These are phyloP conservation scores for Dysdera silvatica DNA, from an alignment of 1,140 invertebrate species.

Conservation along the genomic window DNA sequence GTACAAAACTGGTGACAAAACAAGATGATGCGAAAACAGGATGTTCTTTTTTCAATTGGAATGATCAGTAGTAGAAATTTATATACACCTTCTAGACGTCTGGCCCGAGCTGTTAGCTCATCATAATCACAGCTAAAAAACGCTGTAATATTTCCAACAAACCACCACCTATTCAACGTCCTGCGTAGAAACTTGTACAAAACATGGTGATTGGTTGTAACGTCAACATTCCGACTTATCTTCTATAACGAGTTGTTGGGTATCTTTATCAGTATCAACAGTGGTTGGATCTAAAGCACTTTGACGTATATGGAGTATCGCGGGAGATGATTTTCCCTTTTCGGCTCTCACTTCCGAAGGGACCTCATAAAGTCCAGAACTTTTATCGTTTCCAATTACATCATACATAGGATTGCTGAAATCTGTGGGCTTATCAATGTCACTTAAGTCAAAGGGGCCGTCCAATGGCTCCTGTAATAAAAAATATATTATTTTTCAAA, in stretches of 20 bases:
- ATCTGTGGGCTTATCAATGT: slow-evolving; percentile 69
- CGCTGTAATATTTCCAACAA: no score
- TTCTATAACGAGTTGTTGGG: slow-evolving; percentile 78
- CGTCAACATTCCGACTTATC: slow-evolving; percentile 53
- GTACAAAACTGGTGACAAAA: no score
- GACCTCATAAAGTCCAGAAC: slow-evolving; percentile 48
- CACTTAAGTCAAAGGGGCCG: slow-evolving; percentile 65
- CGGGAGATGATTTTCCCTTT: slow-evolving; percentile 63
- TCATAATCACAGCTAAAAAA: no score
- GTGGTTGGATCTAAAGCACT: slow-evolving; percentile 70
- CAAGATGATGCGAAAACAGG: no score
- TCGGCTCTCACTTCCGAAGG: slow-evolving; percentile 61
- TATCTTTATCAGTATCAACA: slow-evolving; percentile 83
- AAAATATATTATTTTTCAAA: no score
- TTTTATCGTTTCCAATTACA: slow-evolving; percentile 32
- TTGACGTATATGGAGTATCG: slow-evolving; percentile 57
- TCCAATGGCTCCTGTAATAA: slow-evolving; percentile 55
- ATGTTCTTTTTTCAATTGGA: no score
- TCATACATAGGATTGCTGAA: slow-evolving; percentile 91
- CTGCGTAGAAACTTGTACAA: no score
- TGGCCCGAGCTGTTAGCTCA: no score
- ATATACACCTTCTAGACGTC: no score
- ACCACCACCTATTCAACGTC: no score
- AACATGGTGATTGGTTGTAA: no score
- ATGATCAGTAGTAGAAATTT: no score